Percentiles rank a stretch among this genome's conserved stretches.
These are phyloP conservation scores for Diarsia dahlii DNA, from an alignment of 2,888 invertebrate genomes.

Conservation along the genomic window DNA sequence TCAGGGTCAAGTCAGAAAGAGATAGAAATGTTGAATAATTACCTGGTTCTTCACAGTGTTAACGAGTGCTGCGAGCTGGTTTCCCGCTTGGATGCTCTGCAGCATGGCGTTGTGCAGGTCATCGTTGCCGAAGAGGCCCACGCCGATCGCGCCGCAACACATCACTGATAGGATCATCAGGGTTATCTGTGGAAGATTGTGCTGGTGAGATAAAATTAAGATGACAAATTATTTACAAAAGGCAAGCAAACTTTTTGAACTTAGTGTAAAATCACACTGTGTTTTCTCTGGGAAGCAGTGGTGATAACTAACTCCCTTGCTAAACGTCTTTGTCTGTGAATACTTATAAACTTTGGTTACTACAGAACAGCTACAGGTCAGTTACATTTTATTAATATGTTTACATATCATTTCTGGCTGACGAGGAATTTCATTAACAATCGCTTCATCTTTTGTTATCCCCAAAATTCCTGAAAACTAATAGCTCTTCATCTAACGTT, in stretches of 20 bases:
- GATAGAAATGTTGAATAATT: constrained; percentile 25
- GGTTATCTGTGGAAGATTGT: constrained; percentile 86
- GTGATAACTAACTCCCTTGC: not conserved
- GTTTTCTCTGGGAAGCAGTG: not conserved
- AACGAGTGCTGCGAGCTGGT: constrained; percentile 95
- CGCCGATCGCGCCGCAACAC: constrained; percentile 97
- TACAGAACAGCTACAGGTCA: not conserved
- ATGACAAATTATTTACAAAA: not conserved
- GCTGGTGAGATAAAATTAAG: not conserved
- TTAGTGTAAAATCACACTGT: not conserved
- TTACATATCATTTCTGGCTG: too few species aligned
- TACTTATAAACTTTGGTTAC: too few species aligned
- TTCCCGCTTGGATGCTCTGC: constrained; percentile 94
- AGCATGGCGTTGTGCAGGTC: constrained; percentile 97
- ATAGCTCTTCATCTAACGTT: not conserved
- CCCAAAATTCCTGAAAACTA: not conserved
- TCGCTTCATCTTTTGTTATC: not conserved
- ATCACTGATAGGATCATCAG: constrained; percentile 95
- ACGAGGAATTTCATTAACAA: not conserved
- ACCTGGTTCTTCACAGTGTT: constrained; percentile 96
- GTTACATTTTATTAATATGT: not conserved
- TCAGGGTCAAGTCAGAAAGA: not conserved
- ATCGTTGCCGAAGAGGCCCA: constrained; percentile 98
- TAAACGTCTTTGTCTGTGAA: not conserved
- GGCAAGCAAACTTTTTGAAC: not conserved